Conservation (phyloP, 1,140 invertebrate species). For the Xylocopa sonorina region DNA sequence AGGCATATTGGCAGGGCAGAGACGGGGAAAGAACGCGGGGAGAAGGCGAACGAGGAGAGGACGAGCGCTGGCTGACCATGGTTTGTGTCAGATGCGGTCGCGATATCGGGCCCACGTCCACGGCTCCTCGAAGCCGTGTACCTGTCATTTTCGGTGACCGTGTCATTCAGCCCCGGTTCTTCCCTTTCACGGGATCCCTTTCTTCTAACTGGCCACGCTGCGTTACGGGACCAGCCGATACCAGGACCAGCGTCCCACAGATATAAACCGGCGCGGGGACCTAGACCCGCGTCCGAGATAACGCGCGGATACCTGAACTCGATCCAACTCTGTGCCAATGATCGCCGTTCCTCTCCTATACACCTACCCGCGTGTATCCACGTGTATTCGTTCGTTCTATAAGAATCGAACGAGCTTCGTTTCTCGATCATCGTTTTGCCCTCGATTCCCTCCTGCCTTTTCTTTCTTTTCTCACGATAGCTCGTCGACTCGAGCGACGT, state of each 20-base stretch:
- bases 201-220: constrained; percentile 59
- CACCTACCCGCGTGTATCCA: not conserved
- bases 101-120: constrained; percentile 76
- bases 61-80: constrained; percentile 72
- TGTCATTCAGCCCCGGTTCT: constrained; percentile 74
- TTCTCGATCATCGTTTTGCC: not conserved
- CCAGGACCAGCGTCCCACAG: constrained; percentile 24
- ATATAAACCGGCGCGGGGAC: constrained; percentile 37
- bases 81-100: constrained; percentile 80
- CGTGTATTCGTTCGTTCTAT: too few species aligned
- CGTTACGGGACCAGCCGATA: constrained; percentile 56
- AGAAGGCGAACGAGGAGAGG: constrained; percentile 31
- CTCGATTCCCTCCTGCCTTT: too few species aligned
- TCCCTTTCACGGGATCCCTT: constrained; percentile 59
- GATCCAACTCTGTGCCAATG: constrained; percentile 19
- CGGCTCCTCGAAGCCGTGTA: constrained; percentile 77
- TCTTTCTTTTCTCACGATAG: too few species aligned
- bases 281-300: constrained; percentile 57
- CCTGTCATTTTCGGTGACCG: constrained; percentile 81
- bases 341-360: not conserved
- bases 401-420: not conserved
- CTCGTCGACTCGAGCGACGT: not conserved
- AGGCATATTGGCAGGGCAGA: constrained; percentile 80
- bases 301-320: constrained; percentile 58
- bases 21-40: constrained; percentile 46